Evolutionary conservation across 2,888 invertebrate species (phyloP).

Genomic region (Xanthorhoe designata): DNA sequence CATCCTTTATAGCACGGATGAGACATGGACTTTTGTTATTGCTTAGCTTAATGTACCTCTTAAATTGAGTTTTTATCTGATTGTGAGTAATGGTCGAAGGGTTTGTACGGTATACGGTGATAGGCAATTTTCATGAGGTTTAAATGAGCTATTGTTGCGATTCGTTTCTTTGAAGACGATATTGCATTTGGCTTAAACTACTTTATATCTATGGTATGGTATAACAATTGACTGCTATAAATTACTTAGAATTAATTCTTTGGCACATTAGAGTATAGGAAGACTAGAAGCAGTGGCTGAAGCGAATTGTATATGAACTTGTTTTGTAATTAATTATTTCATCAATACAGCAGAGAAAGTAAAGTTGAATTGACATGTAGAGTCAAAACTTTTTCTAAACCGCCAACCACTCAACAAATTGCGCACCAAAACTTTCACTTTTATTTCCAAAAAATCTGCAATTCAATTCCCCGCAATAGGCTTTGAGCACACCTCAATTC

Average conservation of each 20-base stretch:
- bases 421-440: conserved; percentile 20
- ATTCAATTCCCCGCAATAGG: conserved; percentile 14
- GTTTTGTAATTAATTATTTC: not conserved
- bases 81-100: conserved; percentile 31
- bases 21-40: conserved; percentile 42
- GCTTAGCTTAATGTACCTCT: conserved; percentile 43
- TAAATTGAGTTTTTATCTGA: conserved; percentile 42
- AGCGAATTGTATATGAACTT: no score
- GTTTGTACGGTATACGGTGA: no score
- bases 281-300: no score
- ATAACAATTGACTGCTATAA: no score
- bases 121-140: no score
- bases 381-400: not conserved
- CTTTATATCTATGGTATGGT: no score
- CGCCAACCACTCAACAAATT: not conserved
- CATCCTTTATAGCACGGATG: conserved; percentile 72
- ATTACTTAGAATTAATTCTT: no score
- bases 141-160: no score
- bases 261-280: no score
- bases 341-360: not conserved
- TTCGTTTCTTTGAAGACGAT: no score
- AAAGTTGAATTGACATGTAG: not conserved
- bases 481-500: conserved; percentile 37
- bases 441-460: conserved; percentile 11
- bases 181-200: no score